Base-by-base conservation (phyloP, 2,888 invertebrate genomes). In the Pyrochroa serraticornis region DNA sequence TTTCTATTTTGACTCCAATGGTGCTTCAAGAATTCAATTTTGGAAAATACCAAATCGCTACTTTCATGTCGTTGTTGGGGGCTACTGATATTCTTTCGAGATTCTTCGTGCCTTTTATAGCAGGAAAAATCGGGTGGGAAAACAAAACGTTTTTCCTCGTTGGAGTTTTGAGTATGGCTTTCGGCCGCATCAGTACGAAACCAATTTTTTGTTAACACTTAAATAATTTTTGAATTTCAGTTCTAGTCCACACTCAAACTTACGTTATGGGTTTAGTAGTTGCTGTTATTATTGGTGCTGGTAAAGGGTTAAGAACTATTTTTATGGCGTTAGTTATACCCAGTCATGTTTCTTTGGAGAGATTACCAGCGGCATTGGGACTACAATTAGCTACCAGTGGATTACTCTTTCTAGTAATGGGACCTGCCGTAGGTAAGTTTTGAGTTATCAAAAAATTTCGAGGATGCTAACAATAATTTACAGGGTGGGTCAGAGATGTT, bases 311-410 rank as follows among this genome's bases (percentile, higher is more conserved):
- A 0, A 80, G 89, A 51, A 90, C 90, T 3, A 87, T 90, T 5
- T 90, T 90, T 69, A 88, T 90, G 85, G 87, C 88, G 0, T 76
- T 90, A 3, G 88, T 89, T 7, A 88, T 90, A 67, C 89, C 90
- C 1, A 84, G 85, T 0, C 85, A 90, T 70, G 89, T 90, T 37
- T 86, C 89, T 0, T 71, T 90, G 8, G 85, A 87, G 60, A 84
- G 87, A 55, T 72, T 90, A 56, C 89, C 90, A 0, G 88, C 87
- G 7, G 90, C 90, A 1, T 83, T 87, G 0, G 90, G 90, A 0
- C 78, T 90, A 42, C 89, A 89, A 71, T 75, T 90, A 34, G 77
- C 89, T 6, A 84, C 85, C 42, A 85, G 87, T 66, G 90, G 89
- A 0, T 74, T 89, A 2, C 82, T 86, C 7, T 87, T 86, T 54